These are phyloP conservation scores for Brachionus koreanus DNA, from an alignment of 1,140 invertebrate species.

Conservation along the genomic window DNA sequence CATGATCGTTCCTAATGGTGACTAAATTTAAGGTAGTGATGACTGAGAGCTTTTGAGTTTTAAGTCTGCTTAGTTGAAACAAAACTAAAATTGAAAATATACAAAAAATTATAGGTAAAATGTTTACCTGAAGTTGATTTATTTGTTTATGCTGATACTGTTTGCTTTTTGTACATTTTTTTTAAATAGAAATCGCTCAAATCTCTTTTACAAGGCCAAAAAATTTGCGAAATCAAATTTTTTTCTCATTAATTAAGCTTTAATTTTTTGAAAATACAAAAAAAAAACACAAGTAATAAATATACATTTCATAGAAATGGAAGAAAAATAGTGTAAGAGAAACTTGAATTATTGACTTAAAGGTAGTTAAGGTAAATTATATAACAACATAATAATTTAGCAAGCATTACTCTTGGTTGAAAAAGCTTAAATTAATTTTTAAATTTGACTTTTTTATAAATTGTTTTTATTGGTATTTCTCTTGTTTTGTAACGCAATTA, in stretches of 20 bases:
- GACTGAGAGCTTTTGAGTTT: background rate
- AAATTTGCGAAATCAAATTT: background rate
- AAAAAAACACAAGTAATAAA: constrained; percentile 4
- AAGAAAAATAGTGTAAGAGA: constrained; percentile 16
- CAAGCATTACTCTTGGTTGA: background rate
- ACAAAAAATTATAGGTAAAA: background rate
- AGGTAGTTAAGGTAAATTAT: constrained; percentile 40
- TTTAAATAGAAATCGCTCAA: background rate
- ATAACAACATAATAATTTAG: constrained; percentile 19
- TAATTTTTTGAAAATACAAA: constrained; percentile 11
- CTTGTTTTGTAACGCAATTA: background rate
- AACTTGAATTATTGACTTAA: constrained; percentile 41
- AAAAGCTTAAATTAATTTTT: background rate
- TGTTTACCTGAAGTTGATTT: background rate
- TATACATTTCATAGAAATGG: background rate
- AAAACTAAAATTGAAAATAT: background rate
- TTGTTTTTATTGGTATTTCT: background rate
- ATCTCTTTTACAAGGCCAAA: background rate
- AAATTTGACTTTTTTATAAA: background rate
- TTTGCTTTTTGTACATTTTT: constrained; percentile 9
- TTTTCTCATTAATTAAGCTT: background rate
- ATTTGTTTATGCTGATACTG: background rate
- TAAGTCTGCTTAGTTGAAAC: background rate
- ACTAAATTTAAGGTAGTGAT: background rate
- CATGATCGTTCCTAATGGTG: background rate